Evolutionary conservation across 1,140 invertebrate species (phyloP), one percentile per base, ranked within the genome.

Genomic region (Paramacrobiotus metropolitanus): DNA sequence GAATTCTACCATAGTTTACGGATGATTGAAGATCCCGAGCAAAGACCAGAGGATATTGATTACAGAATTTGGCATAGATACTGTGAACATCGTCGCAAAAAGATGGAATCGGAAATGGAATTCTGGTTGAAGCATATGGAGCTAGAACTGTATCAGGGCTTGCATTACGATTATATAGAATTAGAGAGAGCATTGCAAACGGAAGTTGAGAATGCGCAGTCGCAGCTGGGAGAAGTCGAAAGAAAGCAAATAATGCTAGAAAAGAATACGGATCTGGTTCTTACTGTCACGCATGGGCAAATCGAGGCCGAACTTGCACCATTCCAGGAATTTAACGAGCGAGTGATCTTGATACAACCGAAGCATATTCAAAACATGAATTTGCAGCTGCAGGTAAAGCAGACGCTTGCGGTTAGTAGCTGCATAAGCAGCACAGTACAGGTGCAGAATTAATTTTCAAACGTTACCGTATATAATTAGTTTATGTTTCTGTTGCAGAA

Each of bases 111-210:
- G 15, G 48, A 55, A 24, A 55, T 55, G 48, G 48, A 15, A 24
- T 55, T 55, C 24, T 55, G 48, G 48, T 20, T 55, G 24, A 55
- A 55, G 48, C 48, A 55, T 28, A 9, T 55, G 48, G 48, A 55
- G 24, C 15, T 55, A 24, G 48, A 55, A 9, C 48, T 20, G 24
- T 24, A 55, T 55, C 48, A 55, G 4, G 48, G 48, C 15, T 15
- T 55, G 48, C 48, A 20, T 15, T 20, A 55, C 4, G 48, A 55
- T 28, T 55, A 55, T 28, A 9, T 55, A 24, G 24, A 15, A 4
- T 9, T 55, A 24, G 48, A 55, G 48, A 55, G 28, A 55, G 28
- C 24, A 4, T 4, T 55, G 48, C 48, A 55, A 24, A 15, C 9
- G 48, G 48, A 55, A 28, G 48, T 20, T 15, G 24, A 20, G 0